Evolutionary conservation across 2,113 vertebrate species (phyloP).

Genomic region (Bombycilla garrulus): DNA sequence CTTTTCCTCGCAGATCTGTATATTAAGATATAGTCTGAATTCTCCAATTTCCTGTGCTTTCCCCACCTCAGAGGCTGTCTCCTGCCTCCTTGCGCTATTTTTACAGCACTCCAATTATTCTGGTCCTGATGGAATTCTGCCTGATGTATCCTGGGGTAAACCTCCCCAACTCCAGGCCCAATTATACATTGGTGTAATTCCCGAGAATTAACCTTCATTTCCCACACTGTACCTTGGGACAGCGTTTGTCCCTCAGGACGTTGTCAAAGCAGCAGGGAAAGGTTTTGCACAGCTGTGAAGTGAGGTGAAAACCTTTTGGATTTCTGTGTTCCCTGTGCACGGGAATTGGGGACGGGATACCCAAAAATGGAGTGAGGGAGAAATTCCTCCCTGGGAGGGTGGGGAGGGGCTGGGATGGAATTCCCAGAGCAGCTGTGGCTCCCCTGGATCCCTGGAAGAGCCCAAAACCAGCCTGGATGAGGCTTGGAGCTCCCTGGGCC

Average conservation of each 20-base stretch:
- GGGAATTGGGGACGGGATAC: background rate
- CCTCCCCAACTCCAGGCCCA: background rate
- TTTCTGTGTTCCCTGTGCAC: rapidly evolving
- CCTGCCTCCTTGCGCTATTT: background rate
- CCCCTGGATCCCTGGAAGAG: background rate
- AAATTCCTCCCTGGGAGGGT: background rate
- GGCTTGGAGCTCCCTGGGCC: rapidly evolving
- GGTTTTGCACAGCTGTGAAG: background rate
- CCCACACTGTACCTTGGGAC: background rate
- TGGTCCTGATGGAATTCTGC: background rate
- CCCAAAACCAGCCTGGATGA: background rate
- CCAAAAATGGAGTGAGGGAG: background rate
- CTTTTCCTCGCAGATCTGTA: rapidly evolving
- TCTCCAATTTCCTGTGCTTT: background rate
- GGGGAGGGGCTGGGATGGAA: background rate
- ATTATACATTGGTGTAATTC: background rate
- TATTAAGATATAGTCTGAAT: background rate
- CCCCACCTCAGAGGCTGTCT: background rate
- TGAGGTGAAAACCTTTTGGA: background rate
- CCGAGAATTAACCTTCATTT: background rate
- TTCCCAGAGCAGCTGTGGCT: background rate
- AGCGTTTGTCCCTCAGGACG: background rate
- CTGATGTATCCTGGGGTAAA: background rate
- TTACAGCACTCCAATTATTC: background rate
- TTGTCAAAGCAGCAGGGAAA: background rate